phyloP scores from a whole-genome alignment of 2,113 vertebrate species.

The Bostrychus sinensis region DNA sequence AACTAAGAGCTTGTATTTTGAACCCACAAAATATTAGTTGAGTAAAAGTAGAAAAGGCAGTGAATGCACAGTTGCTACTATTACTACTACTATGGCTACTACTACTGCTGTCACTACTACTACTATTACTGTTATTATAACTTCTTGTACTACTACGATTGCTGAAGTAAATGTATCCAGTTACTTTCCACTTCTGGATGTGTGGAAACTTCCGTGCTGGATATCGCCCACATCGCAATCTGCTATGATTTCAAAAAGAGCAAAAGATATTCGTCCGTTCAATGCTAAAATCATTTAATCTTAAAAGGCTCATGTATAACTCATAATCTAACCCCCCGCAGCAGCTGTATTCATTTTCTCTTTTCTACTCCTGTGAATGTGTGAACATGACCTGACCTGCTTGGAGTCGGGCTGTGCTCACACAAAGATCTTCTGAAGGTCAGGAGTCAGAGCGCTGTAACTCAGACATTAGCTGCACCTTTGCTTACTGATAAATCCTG shows the following conservation, averaged over 20 bases:
- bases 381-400: slow-evolving; percentile 60
- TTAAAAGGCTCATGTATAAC: slow-evolving; percentile 40
- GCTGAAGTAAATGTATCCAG: too few species aligned
- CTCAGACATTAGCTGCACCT: slow-evolving; percentile 30
- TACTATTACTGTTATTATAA: too few species aligned
- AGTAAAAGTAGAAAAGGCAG: too few species aligned
- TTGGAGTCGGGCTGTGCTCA: slow-evolving; percentile 37
- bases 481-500: slow-evolving; percentile 41
- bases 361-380: slow-evolving; percentile 59
- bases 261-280: not conserved
- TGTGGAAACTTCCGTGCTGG: too few species aligned
- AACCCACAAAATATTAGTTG: too few species aligned
- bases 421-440: slow-evolving; percentile 50
- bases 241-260: not conserved
- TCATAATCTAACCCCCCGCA: slow-evolving; percentile 29
- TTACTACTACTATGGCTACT: too few species aligned
- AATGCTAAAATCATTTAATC: slow-evolving; percentile 6
- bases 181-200: too few species aligned
- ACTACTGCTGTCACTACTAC: too few species aligned
- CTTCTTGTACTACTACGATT: too few species aligned
- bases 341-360: slow-evolving; percentile 18
- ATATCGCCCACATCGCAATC: too few species aligned
- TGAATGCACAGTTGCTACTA: too few species aligned
- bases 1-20: too few species aligned
- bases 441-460: slow-evolving; percentile 35